phyloP scores from a whole-genome alignment of 2,113 vertebrate species.

The Charina bottae region DNA sequence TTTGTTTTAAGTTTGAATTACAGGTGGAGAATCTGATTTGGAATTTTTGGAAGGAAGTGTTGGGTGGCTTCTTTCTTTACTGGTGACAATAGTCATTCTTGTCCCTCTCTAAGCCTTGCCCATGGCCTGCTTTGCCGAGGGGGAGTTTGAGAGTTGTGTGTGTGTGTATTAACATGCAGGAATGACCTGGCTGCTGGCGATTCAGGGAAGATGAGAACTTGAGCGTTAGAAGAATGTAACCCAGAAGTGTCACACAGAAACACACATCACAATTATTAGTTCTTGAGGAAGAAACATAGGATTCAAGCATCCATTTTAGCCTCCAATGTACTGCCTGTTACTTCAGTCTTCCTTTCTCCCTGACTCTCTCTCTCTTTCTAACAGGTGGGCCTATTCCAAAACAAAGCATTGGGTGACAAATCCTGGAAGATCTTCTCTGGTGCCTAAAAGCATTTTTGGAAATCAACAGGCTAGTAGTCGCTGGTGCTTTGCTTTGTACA shows the following conservation, averaged over 20 bases:
- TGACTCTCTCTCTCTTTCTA: no score
- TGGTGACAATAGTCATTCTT: constrained; percentile 26
- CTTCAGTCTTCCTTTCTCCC: no score
- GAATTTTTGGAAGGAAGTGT: constrained; percentile 31
- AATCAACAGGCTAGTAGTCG: no score
- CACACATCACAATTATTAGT: not conserved
- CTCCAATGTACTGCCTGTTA: not conserved
- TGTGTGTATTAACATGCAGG: fast-evolving
- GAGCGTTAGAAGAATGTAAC: not conserved
- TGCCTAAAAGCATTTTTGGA: no score
- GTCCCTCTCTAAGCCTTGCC: not conserved
- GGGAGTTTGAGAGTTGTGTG: not conserved
- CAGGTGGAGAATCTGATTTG: constrained; percentile 65
- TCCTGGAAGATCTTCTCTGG: no score
- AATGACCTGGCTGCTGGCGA: not conserved
- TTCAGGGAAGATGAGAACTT: not conserved
- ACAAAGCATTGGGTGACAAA: no score
- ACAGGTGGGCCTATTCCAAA: no score
- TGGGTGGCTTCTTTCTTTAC: constrained; percentile 20
- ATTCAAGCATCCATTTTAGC: not conserved
- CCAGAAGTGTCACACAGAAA: not conserved
- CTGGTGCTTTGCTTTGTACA: no score
- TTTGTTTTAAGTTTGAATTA: constrained; percentile 72
- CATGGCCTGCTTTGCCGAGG: not conserved
- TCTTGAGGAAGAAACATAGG: not conserved